Evolutionary conservation across 2,797 vertebrate species (phyloP).

Genomic region (Vespertilio murinus): DNA sequence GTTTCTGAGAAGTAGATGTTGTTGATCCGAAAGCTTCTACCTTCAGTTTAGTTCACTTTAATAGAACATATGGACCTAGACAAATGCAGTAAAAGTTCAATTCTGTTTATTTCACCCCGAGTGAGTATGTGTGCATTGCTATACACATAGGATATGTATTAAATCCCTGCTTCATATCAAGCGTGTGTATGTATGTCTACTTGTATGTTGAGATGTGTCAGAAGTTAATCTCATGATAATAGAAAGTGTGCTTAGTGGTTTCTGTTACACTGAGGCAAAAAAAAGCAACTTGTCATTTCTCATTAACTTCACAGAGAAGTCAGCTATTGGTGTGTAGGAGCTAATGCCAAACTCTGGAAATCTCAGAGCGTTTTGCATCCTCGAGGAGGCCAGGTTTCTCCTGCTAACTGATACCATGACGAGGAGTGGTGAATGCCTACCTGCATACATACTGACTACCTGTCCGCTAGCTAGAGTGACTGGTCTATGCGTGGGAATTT

Average conservation of each 20-base stretch:
- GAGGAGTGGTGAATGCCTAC: not conserved
- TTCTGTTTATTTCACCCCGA: not conserved
- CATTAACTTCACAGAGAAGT: slow-evolving; percentile 22
- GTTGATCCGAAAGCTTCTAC: not conserved
- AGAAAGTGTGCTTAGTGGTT: slow-evolving; percentile 6
- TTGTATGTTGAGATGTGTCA: slow-evolving; percentile 44
- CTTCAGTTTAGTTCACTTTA: slow-evolving; percentile 39
- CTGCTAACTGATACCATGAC: not conserved
- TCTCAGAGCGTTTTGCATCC: not conserved
- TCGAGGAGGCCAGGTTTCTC: not conserved
- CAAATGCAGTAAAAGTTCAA: slow-evolving; percentile 33
- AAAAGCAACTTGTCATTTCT: slow-evolving; percentile 51
- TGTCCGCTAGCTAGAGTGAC: not conserved
- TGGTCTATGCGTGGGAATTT: not conserved
- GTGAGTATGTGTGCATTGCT: not conserved
- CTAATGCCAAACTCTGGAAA: slow-evolving; percentile 31
- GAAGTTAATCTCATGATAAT: slow-evolving; percentile 51
- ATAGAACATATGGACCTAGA: slow-evolving; percentile 42
- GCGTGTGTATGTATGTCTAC: not conserved
- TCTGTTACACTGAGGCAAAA: slow-evolving; percentile 52
- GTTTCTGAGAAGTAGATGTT: slow-evolving; percentile 10
- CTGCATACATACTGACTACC: not conserved
- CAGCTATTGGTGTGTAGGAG: slow-evolving; percentile 11
- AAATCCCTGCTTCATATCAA: not conserved
- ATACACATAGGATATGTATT: not conserved